Conservation (phyloP, 1,140 invertebrate genomes). For the Tetranychus urticae region DNA sequence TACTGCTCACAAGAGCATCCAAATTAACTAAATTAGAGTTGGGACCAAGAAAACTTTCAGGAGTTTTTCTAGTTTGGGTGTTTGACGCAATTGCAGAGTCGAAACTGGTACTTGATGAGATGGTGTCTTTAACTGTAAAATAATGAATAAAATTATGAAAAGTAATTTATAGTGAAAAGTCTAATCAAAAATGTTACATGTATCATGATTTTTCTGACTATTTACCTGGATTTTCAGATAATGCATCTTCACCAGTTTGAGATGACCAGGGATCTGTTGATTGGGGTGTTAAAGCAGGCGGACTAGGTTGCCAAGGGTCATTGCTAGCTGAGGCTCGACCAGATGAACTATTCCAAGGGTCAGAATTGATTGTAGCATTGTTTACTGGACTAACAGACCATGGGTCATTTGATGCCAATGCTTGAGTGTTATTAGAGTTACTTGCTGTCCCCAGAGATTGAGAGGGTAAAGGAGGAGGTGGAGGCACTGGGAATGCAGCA, state of each 20-base stretch:
- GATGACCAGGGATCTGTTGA: conserved; percentile 3
- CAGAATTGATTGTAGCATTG: background rate
- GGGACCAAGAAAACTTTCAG: conserved; percentile 74
- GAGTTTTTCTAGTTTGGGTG: conserved; percentile 40
- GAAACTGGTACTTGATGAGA: background rate
- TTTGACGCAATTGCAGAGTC: background rate
- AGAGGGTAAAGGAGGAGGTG: background rate
- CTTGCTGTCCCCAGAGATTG: background rate
- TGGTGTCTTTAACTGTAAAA: background rate
- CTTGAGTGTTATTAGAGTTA: background rate
- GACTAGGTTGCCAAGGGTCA: conserved; percentile 19
- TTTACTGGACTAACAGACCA: background rate
- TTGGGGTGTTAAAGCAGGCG: background rate
- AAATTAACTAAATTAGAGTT: conserved; percentile 81
- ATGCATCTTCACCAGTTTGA: background rate
- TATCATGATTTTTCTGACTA: background rate
- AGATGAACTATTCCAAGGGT: conserved; percentile 10
- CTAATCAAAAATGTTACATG: too few relatives aligned
- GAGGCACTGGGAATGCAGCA: background rate
- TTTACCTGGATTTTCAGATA: background rate
- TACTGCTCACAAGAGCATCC: conserved; percentile 60
- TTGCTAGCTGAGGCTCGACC: conserved; percentile 6
- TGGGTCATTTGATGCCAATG: conserved; percentile 2
- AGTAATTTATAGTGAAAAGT: background rate
- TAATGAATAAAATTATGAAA: background rate